Evolutionary conservation across 2,113 vertebrate genomes (phyloP).

Genomic region (Campylorhamphus procurvoides): DNA sequence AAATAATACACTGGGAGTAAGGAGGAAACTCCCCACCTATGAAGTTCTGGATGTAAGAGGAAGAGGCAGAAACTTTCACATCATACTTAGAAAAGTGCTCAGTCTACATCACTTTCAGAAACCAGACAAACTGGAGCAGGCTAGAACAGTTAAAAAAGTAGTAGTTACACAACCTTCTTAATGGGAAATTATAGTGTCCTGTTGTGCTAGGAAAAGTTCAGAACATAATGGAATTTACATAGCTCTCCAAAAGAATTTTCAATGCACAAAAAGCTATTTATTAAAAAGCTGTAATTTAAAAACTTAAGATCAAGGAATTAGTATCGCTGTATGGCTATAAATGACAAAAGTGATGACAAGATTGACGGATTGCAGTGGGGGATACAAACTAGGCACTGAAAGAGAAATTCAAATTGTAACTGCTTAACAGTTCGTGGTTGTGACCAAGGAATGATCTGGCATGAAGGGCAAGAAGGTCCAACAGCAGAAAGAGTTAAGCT

Average conservation of each 20-base stretch:
- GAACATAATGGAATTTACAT: background rate
- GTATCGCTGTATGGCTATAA: background rate
- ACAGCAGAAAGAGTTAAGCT: background rate
- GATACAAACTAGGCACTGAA: background rate
- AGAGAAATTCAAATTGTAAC: background rate
- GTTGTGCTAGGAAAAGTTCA: background rate
- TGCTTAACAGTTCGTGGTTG: background rate
- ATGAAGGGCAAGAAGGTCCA: background rate
- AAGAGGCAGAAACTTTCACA: background rate
- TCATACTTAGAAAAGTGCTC: background rate
- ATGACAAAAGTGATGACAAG: background rate
- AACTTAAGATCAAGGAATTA: background rate
- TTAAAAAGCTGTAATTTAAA: background rate
- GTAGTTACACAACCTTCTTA: background rate
- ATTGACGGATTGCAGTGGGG: background rate
- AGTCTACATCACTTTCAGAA: background rate
- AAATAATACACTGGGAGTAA: background rate
- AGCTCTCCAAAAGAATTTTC: background rate
- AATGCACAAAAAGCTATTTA: background rate
- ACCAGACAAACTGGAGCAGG: background rate
- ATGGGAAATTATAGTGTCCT: background rate
- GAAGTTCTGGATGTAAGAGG: background rate
- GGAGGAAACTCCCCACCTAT: background rate
- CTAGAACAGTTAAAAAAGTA: background rate
- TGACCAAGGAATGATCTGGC: background rate